Evolutionary conservation across 2,888 invertebrate genomes (phyloP).

Genomic region (Tupiocoris notatus): DNA sequence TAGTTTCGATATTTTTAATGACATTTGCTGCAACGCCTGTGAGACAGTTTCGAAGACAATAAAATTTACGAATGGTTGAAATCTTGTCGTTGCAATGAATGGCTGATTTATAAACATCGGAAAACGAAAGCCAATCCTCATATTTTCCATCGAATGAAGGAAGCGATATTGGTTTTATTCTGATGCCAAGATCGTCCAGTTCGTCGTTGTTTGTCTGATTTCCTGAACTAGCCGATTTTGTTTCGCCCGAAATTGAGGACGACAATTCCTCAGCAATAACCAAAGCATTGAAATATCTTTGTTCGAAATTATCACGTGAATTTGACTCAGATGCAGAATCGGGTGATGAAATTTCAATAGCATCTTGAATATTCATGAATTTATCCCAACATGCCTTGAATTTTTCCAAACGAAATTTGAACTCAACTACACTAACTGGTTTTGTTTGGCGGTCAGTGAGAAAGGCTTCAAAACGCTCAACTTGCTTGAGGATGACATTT

Average conservation of each 20-base stretch:
- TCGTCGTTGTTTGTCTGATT: too few species aligned
- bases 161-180: neutral
- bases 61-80: neutral
- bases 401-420: neutral
- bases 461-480: too few species aligned
- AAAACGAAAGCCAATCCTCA: neutral
- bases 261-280: neutral
- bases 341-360: neutral
- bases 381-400: neutral
- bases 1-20: neutral
- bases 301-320: neutral
- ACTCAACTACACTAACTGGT: neutral
- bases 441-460: too few species aligned
- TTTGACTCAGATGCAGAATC: neutral
- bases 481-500: too few species aligned
- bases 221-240: too few species aligned
- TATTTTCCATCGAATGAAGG: conserved; percentile 12
- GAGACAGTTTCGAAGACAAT: neutral
- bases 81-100: conserved; percentile 4
- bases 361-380: neutral
- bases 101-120: neutral
- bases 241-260: too few species aligned
- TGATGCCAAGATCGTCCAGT: neutral
- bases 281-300: neutral
- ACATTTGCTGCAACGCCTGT: conserved; percentile 5